These are phyloP conservation scores for Chrysocyon brachyurus DNA, from an alignment of 2,797 vertebrate species.

Conservation along the genomic window DNA sequence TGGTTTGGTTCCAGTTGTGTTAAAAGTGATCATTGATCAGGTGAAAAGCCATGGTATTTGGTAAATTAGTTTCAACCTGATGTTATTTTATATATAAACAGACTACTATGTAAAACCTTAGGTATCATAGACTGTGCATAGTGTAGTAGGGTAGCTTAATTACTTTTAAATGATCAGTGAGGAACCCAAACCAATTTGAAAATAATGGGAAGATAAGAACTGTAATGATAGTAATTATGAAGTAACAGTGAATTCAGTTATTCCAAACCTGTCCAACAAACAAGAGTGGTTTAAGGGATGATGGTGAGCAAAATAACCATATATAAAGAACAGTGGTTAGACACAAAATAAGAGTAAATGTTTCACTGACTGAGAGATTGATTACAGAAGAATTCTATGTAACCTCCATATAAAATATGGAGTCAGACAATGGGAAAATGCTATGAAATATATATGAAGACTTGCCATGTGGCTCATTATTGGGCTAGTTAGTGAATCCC, in stretches of 20 bases:
- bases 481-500: neutral
- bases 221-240: neutral
- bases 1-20: constrained; percentile 6
- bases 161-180: constrained; percentile 48
- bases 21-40: constrained; percentile 60
- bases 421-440: neutral
- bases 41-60: neutral
- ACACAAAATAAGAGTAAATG: neutral
- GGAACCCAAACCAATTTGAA: constrained; percentile 32
- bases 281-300: neutral
- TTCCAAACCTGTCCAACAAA: neutral
- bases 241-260: neutral
- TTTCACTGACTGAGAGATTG: neutral
- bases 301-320: neutral
- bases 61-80: constrained; percentile 58
- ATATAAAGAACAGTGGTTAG: neutral
- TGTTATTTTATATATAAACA: constrained; percentile 65
- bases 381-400: neutral
- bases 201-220: constrained; percentile 50
- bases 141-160: neutral
- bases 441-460: neutral
- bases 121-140: neutral
- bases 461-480: neutral
- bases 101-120: constrained; percentile 55
- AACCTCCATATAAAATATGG: neutral